A percentile compares a stretch with the other conserved stretches of the same genome.
phyloP scores from a whole-genome alignment of 1,140 invertebrate species.

The Lasaia peninsularis region DNA sequence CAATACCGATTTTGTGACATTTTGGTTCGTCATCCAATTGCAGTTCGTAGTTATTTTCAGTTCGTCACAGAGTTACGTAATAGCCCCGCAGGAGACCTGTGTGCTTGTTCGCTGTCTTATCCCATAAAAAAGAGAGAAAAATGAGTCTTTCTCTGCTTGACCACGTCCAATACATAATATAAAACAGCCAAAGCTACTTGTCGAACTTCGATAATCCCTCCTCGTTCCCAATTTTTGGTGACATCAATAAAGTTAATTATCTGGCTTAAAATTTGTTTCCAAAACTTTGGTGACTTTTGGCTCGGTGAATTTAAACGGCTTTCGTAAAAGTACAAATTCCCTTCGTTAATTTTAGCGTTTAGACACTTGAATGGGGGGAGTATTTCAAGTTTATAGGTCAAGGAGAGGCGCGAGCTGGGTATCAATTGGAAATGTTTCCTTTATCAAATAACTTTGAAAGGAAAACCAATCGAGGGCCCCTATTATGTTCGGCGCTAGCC shows the following conservation, averaged over 20 bases:
- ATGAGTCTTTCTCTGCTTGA: no score
- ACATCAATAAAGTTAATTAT: not conserved
- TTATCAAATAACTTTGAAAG: conserved; percentile 7
- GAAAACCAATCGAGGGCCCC: not conserved
- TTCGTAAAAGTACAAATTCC: not conserved
- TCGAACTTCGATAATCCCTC: not conserved
- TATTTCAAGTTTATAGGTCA: not conserved
- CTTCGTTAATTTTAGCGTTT: not conserved
- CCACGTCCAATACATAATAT: no score
- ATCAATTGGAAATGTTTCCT: conserved; percentile 4
- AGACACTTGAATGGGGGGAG: conserved; percentile 4
- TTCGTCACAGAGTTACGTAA: no score
- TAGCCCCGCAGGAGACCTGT: no score
- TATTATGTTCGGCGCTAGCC: not conserved
- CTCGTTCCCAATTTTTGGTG: no score
- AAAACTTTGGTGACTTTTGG: not conserved
- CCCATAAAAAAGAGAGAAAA: no score
- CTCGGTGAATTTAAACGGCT: not conserved
- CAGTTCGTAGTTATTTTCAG: no score
- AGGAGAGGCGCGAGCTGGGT: not conserved
- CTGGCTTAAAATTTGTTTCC: not conserved
- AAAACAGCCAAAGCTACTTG: no score
- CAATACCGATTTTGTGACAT: no score
- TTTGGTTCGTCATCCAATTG: no score
- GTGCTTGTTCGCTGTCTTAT: no score